Evolutionary conservation across 1,140 invertebrate species (phyloP).

Genomic region (Drosophila repleta): DNA sequence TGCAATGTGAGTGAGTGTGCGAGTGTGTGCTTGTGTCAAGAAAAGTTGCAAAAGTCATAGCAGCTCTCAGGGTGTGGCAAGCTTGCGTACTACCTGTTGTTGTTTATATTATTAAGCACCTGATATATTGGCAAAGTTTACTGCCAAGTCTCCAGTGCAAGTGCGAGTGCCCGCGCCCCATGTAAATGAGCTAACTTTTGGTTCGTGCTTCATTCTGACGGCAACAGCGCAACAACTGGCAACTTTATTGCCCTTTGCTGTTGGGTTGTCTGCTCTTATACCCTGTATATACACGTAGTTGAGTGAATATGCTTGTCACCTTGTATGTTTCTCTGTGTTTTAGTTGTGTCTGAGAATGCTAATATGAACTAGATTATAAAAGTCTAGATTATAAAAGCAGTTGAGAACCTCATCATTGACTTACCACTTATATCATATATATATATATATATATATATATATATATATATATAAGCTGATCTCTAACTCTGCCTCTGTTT

Average conservation of each 20-base stretch:
- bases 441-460: no score
- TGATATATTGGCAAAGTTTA: conserved; percentile 80
- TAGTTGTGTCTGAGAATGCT: no score
- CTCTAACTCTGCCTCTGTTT: no score
- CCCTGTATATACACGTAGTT: not conserved
- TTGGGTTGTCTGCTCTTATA: not conserved
- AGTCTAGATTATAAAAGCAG: no score
- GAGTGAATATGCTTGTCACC: no score
- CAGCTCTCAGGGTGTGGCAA: conserved; percentile 26
- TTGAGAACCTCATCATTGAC: no score
- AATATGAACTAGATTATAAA: no score
- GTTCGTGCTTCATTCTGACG: conserved; percentile 41
- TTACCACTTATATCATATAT: no score
- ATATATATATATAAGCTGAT: no score
- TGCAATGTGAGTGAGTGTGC: conserved; percentile 13
- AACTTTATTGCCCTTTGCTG: conserved; percentile 29
- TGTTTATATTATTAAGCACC: conserved; percentile 74
- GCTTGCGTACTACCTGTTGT: conserved; percentile 30
- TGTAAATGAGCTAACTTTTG: conserved; percentile 71
- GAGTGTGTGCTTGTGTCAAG: conserved; percentile 21
- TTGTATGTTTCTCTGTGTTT: no score
- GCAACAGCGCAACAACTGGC: not conserved
- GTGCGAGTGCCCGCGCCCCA: conserved; percentile 11
- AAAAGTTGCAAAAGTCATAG: conserved; percentile 62
- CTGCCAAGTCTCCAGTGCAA: conserved; percentile 39